These are phyloP conservation scores for Idris sp. DNA, from an alignment of 1,140 invertebrate species.

Conservation along the genomic window DNA sequence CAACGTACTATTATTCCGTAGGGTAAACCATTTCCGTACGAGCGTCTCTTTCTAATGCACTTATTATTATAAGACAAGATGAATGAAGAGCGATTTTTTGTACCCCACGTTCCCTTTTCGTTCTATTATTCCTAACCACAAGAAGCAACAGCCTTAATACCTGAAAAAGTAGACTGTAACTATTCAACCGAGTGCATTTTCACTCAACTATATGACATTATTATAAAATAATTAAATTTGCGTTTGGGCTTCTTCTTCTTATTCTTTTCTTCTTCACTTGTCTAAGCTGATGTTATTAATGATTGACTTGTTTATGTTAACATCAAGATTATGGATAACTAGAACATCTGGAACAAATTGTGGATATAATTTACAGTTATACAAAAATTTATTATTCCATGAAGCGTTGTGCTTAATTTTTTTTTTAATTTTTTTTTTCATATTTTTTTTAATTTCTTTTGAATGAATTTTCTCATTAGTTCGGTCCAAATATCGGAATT, in stretches of 20 bases:
- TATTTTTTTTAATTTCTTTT: conserved; percentile 14
- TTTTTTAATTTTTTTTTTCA: background rate
- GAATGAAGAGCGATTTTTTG: conserved; percentile 39
- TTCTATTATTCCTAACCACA: conserved; percentile 40
- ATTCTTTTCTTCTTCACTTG: background rate
- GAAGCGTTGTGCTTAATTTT: conserved; percentile 1
- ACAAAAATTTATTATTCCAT: conserved; percentile 1
- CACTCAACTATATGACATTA: conserved; percentile 41
- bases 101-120: conserved; percentile 7
- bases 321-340: background rate
- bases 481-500: background rate
- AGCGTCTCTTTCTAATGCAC: conserved; percentile 47
- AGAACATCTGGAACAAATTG: conserved; percentile 1
- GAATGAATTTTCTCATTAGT: conserved; percentile 8
- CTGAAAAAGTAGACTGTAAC: conserved; percentile 36
- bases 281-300: background rate
- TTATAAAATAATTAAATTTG: conserved; percentile 58
- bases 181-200: conserved; percentile 43
- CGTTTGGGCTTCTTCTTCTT: conserved; percentile 3
- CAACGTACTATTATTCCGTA: conserved; percentile 44
- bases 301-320: background rate
- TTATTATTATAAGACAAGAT: conserved; percentile 54
- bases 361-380: too few species aligned
- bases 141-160: conserved; percentile 41
- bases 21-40: conserved; percentile 57